Evolutionary conservation across 2,888 invertebrate species (phyloP), one percentile per base, ranked within the genome.

Genomic region (Epinotia ramella): DNA sequence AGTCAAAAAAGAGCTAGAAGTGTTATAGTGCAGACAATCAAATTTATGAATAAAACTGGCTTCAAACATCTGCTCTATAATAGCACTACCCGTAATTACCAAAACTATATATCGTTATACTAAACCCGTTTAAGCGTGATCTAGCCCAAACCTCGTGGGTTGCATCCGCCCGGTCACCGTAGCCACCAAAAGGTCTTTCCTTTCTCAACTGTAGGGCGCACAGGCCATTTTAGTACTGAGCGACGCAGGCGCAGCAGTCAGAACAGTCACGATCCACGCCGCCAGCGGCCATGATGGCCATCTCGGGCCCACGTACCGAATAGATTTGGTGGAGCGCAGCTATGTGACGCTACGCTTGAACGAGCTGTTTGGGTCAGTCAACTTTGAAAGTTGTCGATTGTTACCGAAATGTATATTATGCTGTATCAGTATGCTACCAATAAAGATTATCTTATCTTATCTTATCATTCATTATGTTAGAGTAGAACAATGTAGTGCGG

Each of bases 241-340:
- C 28, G 33, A 18, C 28, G 66, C 63, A 73, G 20, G 72, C 73
- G 76, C 59, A 64, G 73, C 67, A 75, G 73, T 70, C 73, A 56
- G 65, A 60, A 44, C 62, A 72, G 67, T 65, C 68, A 70, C 75
- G 70, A 75, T 76, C 78, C 77, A 78, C 77, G 73, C 11, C 64
- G 57, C 57, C 69, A 76, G 67, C 76, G 76, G 67, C 67, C 76
- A 72, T 76, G 76, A 67, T 72, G 76, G 62, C 24, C 33, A 53
- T 63, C 71, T 53, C 46, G 56, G 62, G 56, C 76, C 76, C 76
- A 76, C 76, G 76, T 76, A 71, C 64, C 63, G 46, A 63, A 69
- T 74, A 64, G 56, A 70, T 74, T 70, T 65, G 74, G 68, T 69
- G 49, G 65, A 75, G 59, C 69, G 60, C 44, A 68, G 69, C 69